Conservation (phyloP, 2,113 vertebrate genomes). For the Catharus minimus region DNA sequence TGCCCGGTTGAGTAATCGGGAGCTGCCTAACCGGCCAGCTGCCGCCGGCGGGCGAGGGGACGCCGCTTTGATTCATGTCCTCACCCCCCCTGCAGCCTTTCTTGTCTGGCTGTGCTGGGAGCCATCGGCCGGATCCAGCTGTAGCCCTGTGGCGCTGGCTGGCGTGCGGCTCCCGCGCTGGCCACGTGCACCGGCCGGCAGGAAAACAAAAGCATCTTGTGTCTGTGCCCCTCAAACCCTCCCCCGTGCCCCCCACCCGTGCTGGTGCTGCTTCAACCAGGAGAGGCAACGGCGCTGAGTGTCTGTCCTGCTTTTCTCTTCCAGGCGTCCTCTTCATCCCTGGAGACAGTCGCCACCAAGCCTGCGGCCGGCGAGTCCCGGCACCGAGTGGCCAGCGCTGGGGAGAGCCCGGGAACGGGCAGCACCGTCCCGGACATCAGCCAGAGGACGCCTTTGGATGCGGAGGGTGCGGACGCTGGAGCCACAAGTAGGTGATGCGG, state of each 20-base stretch:
- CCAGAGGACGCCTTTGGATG: slow-evolving; percentile 38
- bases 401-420: slow-evolving; percentile 37
- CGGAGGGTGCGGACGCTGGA: slow-evolving; percentile 6
- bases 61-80: slow-evolving; percentile 52
- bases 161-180: neutral
- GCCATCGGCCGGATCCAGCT: slow-evolving; percentile 35
- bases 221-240: neutral
- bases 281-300: neutral
- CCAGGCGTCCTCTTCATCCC: slow-evolving; percentile 51
- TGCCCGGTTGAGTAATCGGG: slow-evolving; percentile 55
- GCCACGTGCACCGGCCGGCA: slow-evolving; percentile 7
- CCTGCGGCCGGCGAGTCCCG: neutral
- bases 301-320: slow-evolving; percentile 37
- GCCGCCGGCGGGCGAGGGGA: slow-evolving; percentile 23
- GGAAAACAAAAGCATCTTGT: slow-evolving; percentile 34
- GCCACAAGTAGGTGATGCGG: slow-evolving; percentile 68
- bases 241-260: neutral
- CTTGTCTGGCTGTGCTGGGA: slow-evolving; percentile 39
- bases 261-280: fast-evolving
- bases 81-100: slow-evolving; percentile 1
- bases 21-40: slow-evolving; percentile 57
- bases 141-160: slow-evolving; percentile 23
- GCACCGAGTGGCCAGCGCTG: neutral
- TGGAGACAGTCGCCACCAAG: slow-evolving; percentile 26
- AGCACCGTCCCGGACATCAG: neutral